Conservation (phyloP, 2,888 invertebrate species). For the Tyria jacobaeae region DNA sequence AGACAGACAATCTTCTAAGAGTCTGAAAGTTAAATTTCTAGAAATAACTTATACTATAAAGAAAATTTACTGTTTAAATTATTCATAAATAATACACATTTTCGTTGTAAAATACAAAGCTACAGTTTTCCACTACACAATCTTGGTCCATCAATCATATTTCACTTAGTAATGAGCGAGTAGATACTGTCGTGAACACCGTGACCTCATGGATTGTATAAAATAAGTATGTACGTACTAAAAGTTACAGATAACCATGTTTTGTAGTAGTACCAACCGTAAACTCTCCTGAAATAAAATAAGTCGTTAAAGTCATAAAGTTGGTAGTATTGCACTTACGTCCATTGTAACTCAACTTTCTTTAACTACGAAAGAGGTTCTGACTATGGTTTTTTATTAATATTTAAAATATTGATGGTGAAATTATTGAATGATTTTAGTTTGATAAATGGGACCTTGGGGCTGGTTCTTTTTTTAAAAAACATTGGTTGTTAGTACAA, state of each 20-base stretch:
- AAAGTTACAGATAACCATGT: background rate
- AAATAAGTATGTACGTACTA: background rate
- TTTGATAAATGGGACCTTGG: background rate
- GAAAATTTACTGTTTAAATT: background rate
- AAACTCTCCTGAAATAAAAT: background rate
- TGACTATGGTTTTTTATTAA: background rate
- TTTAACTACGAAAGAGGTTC: background rate
- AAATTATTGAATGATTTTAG: background rate
- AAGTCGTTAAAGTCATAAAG: background rate
- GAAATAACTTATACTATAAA: background rate
- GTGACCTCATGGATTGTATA: slow-evolving; percentile 11
- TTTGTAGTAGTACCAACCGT: background rate
- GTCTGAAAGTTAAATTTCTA: background rate
- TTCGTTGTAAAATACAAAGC: background rate
- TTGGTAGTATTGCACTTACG: background rate
- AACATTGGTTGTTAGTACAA: too few species aligned
- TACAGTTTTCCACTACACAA: slow-evolving; percentile 7
- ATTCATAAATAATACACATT: slow-evolving; percentile 1
- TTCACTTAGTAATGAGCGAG: slow-evolving; percentile 47
- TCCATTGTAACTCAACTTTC: too few species aligned
- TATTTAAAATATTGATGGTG: background rate
- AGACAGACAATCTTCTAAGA: too few species aligned
- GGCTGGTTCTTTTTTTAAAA: background rate
- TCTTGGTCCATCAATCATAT: slow-evolving; percentile 40
- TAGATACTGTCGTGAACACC: slow-evolving; percentile 36